phyloP scores from a whole-genome alignment of 2,888 invertebrate genomes.

The Ernsta delagoae region DNA sequence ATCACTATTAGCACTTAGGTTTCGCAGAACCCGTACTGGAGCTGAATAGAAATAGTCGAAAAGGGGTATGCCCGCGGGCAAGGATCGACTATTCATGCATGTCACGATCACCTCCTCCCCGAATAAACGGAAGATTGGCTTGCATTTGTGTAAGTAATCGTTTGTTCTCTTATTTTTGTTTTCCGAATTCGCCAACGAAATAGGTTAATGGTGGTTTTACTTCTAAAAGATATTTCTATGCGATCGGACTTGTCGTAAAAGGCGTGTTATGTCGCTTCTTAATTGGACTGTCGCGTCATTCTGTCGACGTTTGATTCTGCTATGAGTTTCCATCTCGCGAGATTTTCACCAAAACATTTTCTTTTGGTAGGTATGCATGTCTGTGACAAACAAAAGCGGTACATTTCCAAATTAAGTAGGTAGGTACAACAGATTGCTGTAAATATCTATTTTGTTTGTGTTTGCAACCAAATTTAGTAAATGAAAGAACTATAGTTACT shows the following conservation, averaged over 20 bases:
- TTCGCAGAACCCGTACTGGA: conserved; percentile 52
- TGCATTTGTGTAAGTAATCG: conserved; percentile 64
- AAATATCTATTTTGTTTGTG: no score
- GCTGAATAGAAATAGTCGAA: conserved; percentile 71
- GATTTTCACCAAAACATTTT: not conserved
- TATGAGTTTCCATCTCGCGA: not conserved
- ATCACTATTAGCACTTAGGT: conserved; percentile 73
- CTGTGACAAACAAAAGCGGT: no score
- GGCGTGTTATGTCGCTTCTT: conserved; percentile 19
- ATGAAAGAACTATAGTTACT: no score
- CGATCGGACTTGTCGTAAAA: conserved; percentile 17
- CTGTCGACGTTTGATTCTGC: conserved; percentile 3
- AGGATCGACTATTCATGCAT: conserved; percentile 54
- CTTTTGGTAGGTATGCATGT: no score
- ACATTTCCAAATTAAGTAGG: no score
- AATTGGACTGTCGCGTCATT: conserved; percentile 22
- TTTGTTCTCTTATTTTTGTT: conserved; percentile 64
- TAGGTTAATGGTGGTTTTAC: conserved; percentile 35
- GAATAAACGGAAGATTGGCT: conserved; percentile 56
- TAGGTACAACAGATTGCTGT: no score
- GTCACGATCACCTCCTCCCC: conserved; percentile 60
- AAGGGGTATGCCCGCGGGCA: conserved; percentile 51
- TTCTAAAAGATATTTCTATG: conserved; percentile 28
- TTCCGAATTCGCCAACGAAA: conserved; percentile 17
- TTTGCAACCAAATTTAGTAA: no score